phyloP scores from a whole-genome alignment of 2,113 vertebrate species.

The Neodon shergylaensis region DNA sequence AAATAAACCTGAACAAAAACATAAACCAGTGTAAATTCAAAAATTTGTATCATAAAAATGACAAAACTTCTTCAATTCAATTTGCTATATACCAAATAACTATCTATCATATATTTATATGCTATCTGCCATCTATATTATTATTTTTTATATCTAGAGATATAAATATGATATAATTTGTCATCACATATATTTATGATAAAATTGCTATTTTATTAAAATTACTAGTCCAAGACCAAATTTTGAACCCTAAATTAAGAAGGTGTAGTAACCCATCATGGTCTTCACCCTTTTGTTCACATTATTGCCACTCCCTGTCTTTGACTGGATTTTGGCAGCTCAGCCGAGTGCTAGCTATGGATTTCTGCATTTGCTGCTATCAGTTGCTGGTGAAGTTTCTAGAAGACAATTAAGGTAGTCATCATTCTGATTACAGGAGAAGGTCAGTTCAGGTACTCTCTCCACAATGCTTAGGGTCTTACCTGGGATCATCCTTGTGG shows the following conservation, averaged over 20 bases:
- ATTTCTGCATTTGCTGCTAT: too few species aligned
- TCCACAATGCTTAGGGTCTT: too few species aligned
- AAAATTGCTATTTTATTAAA: neutral
- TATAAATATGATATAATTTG: neutral
- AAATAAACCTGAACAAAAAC: neutral
- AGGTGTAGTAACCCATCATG: too few species aligned
- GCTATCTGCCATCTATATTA: neutral
- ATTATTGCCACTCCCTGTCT: too few species aligned
- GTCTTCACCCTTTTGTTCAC: too few species aligned
- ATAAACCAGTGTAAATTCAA: neutral
- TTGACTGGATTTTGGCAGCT: too few species aligned
- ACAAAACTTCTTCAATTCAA: neutral
- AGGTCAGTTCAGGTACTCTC: too few species aligned
- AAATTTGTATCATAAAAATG: neutral
- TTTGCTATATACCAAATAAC: neutral
- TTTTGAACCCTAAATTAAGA: neutral
- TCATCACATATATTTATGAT: slow-evolving; percentile 1
- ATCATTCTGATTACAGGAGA: too few species aligned
- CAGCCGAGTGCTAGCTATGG: too few species aligned
- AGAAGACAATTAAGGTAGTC: too few species aligned
- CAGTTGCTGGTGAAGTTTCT: too few species aligned
- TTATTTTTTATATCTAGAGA: neutral
- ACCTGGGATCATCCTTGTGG: too few species aligned
- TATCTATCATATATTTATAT: neutral
- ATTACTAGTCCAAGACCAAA: slow-evolving; percentile 24